phyloP scores from a whole-genome alignment of 2,797 vertebrate genomes.

The Cetoscarus ocellatus region DNA sequence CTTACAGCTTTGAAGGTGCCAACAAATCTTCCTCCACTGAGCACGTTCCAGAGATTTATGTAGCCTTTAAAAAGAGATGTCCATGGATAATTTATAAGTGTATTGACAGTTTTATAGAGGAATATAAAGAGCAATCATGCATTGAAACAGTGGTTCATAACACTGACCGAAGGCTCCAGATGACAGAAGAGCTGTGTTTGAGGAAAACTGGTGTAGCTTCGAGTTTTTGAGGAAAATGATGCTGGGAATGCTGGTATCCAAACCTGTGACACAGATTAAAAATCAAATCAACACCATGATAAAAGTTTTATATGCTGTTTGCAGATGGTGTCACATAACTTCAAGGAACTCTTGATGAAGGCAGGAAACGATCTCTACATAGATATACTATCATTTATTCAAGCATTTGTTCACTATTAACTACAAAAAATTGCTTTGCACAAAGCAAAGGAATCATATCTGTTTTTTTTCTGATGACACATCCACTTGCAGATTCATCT shows the following conservation, averaged over 20 bases:
- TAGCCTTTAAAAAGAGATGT: conserved; percentile 68
- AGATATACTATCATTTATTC: too few species aligned
- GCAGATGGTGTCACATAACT: neutral
- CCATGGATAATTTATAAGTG: conserved; percentile 31
- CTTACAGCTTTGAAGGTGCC: conserved; percentile 84
- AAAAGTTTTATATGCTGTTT: neutral
- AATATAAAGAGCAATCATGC: conserved; percentile 36
- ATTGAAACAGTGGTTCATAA: conserved; percentile 3
- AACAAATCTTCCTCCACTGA: conserved; percentile 63
- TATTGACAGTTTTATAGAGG: conserved; percentile 11
- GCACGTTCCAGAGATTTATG: conserved; percentile 83
- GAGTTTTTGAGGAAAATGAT: conserved; percentile 77
- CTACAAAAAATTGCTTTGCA: too few species aligned
- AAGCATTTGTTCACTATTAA: too few species aligned
- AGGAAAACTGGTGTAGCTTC: conserved; percentile 57
- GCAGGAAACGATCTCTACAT: too few species aligned
- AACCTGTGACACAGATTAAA: conserved; percentile 42
- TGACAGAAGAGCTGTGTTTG: conserved; percentile 74
- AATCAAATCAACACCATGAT: neutral
- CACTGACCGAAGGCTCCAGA: conserved; percentile 75
- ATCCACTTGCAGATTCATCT: too few species aligned
- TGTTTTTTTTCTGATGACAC: too few species aligned
- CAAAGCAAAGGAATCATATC: too few species aligned
- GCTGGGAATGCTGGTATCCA: conserved; percentile 73
- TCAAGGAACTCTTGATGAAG: too few species aligned